These are phyloP conservation scores for Hypomecis punctinalis DNA, from an alignment of 2,888 invertebrate genomes.

Conservation along the genomic window DNA sequence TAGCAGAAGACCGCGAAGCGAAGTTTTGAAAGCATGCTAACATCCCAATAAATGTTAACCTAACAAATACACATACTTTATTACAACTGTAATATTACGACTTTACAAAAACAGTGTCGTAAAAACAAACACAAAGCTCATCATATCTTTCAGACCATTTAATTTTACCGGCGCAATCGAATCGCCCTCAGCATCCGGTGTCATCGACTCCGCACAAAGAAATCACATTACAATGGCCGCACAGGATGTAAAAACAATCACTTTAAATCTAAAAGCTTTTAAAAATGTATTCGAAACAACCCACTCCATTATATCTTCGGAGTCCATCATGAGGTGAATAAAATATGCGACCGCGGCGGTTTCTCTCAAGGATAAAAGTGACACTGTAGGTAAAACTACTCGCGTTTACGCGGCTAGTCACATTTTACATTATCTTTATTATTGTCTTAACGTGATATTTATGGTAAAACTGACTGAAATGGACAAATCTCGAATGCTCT, in stretches of 20 bases:
- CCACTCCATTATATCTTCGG: conserved; percentile 8
- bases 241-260: conserved; percentile 18
- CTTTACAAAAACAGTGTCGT: neutral
- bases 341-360: conserved; percentile 10
- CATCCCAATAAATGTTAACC: no score
- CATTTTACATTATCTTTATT: no score
- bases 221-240: conserved; percentile 15
- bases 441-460: no score
- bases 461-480: no score
- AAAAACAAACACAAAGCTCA: conserved; percentile 5
- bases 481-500: no score
- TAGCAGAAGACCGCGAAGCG: no score
- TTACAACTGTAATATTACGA: no score
- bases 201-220: conserved; percentile 17
- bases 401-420: no score
- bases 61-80: no score
- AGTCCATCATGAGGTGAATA: conserved; percentile 14
- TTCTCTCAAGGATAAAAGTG: neutral
- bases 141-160: conserved; percentile 13
- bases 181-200: conserved; percentile 13
- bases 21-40: no score
- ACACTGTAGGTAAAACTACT: neutral
- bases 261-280: conserved; percentile 20
- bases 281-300: conserved; percentile 13
- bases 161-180: conserved; percentile 1